These are phyloP conservation scores for Clistopyga incitator DNA, from an alignment of 2,888 invertebrate genomes.

Conservation along the genomic window DNA sequence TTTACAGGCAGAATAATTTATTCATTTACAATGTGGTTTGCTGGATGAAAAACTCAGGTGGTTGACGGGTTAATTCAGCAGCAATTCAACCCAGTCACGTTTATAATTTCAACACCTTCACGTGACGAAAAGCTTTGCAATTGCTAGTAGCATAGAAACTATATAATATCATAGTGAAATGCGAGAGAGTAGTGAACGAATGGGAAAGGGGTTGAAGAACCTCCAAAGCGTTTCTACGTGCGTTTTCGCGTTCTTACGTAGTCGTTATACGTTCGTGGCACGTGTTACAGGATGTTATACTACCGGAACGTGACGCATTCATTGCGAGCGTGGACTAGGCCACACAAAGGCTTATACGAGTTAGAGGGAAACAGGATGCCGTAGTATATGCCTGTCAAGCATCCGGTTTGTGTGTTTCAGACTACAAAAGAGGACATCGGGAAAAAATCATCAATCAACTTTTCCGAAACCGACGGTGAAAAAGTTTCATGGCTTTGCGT, in stretches of 20 bases:
- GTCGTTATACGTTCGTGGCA: conserved; percentile 68
- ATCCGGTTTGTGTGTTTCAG: not conserved
- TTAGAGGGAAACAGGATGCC: conserved; percentile 20
- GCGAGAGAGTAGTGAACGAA: not conserved
- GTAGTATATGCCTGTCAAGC: not conserved
- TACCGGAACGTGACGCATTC: conserved; percentile 69
- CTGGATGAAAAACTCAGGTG: not conserved
- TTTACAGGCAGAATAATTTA: not conserved
- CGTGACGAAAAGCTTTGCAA: conserved; percentile 35
- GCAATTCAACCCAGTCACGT: not conserved
- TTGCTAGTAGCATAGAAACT: not conserved
- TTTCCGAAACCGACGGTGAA: conserved; percentile 23
- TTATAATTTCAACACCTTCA: conserved; percentile 25
- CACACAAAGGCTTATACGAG: conserved; percentile 17
- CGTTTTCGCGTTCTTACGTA: conserved; percentile 58
- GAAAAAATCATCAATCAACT: conserved; percentile 41
- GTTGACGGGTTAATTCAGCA: not conserved
- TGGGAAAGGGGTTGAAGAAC: conserved; percentile 41
- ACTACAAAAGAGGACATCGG: not conserved
- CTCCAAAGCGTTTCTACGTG: conserved; percentile 57
- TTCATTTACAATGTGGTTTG: too few relatives aligned
- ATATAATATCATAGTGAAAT: not conserved
- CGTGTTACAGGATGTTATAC: conserved; percentile 73
- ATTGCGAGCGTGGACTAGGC: conserved; percentile 48
- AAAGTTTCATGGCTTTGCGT: conserved; percentile 40